Evolutionary conservation across 2,888 invertebrate genomes (phyloP).

Genomic region (Latheticus oryzae): DNA sequence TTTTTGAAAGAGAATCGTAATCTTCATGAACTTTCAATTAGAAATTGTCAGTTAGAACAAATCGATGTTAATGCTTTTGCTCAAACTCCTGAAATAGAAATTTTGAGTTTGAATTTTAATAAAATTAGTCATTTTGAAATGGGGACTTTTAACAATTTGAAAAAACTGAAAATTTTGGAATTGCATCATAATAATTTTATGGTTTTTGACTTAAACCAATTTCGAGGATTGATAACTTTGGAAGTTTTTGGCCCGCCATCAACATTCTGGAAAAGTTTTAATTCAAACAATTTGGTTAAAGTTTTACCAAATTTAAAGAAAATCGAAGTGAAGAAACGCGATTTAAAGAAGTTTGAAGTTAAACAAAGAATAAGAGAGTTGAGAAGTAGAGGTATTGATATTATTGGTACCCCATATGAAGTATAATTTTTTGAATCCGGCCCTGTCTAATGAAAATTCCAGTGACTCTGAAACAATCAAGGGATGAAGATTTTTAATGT

Average conservation of each 20-base stretch:
- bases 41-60: conserved; percentile 6
- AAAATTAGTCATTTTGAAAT: conserved; percentile 7
- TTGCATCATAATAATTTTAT: conserved; percentile 19
- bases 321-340: conserved; percentile 16
- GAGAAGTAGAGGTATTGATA: conserved; percentile 3
- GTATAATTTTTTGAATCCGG: not conserved
- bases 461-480: no score
- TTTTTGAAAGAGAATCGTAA: conserved; percentile 4
- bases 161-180: conserved; percentile 25
- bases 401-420: conserved; percentile 24
- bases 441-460: no score
- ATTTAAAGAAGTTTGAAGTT: not conserved
- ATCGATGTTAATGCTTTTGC: conserved; percentile 18
- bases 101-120: conserved; percentile 28
- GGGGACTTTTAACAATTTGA: conserved; percentile 14
- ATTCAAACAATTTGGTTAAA: not conserved
- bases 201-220: conserved; percentile 8
- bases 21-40: conserved; percentile 19
- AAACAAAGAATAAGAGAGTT: conserved; percentile 1
- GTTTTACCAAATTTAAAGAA: conserved; percentile 22
- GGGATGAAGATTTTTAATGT: no score
- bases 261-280: not conserved
- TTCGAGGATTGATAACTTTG: conserved; percentile 6
- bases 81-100: conserved; percentile 3
- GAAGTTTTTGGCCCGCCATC: conserved; percentile 24